phyloP scores from a whole-genome alignment of 2,888 invertebrate genomes.

The Ophioninae sp. region DNA sequence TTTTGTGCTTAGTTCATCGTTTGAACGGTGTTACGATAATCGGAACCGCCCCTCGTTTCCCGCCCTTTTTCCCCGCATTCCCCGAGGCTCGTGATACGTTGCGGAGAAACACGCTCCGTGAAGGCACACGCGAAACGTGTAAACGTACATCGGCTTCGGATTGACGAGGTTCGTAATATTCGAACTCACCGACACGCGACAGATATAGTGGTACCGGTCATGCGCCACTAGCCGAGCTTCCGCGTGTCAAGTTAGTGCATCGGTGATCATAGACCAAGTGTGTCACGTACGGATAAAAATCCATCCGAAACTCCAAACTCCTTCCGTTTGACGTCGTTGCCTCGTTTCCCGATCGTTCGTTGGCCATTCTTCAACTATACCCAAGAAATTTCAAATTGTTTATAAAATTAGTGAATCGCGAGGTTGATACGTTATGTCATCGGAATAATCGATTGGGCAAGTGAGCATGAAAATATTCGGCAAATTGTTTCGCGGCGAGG shows the following conservation, averaged over 20 bases:
- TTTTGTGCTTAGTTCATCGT: conserved; percentile 18
- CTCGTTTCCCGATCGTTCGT: background rate
- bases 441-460: background rate
- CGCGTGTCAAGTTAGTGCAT: conserved; percentile 66
- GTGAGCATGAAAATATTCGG: conserved; percentile 69
- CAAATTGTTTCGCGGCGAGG: conserved; percentile 66
- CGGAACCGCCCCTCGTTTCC: conserved; percentile 57
- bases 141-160: conserved; percentile 23
- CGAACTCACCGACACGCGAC: conserved; percentile 50
- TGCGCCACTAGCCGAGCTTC: conserved; percentile 62
- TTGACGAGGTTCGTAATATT: conserved; percentile 55
- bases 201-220: conserved; percentile 52
- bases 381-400: background rate
- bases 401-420: background rate
- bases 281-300: conserved; percentile 30
- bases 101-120: background rate
- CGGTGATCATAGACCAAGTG: conserved; percentile 66
- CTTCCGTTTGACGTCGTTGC: conserved; percentile 3
- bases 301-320: conserved; percentile 21
- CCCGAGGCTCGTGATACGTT: background rate
- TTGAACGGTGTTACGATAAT: conserved; percentile 52
- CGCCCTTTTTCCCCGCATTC: conserved; percentile 6
- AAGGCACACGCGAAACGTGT: conserved; percentile 8
- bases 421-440: too few relatives aligned
- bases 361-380: background rate